phyloP scores from a whole-genome alignment of 1,140 invertebrate genomes.

The Lucilia cuprina region DNA sequence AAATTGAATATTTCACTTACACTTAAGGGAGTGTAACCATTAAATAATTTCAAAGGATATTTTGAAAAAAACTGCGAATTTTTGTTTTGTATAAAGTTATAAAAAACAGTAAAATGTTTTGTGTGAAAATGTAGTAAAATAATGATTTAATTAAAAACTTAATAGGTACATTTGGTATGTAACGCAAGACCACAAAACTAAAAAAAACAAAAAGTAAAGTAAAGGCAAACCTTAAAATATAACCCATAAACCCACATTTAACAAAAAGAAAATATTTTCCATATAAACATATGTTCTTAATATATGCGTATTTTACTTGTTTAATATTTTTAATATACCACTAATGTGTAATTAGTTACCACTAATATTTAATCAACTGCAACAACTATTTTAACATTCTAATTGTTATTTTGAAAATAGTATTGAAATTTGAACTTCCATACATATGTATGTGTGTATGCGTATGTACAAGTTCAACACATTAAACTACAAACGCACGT shows the following conservation, averaged over 20 bases:
- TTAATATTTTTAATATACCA: not conserved
- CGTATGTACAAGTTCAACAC: not conserved
- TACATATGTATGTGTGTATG: not conserved
- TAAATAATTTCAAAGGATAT: not conserved
- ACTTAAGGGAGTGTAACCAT: not conserved
- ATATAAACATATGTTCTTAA: too few species aligned
- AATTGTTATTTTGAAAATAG: not conserved
- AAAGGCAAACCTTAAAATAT: too few species aligned
- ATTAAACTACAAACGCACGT: not conserved
- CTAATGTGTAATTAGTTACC: not conserved
- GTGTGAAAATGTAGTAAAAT: too few species aligned
- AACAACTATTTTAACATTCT: not conserved
- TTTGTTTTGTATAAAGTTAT: too few species aligned
- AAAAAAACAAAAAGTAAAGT: too few species aligned
- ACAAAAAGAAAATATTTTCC: too few species aligned
- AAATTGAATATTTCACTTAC: not conserved
- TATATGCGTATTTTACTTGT: not conserved
- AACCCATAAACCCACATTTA: too few species aligned
- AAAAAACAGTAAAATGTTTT: too few species aligned
- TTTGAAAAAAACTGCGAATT: too few species aligned
- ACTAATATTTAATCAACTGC: slow-evolving; percentile 8
- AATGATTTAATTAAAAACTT: too few species aligned
- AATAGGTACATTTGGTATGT: too few species aligned
- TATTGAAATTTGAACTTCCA: not conserved
- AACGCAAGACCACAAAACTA: too few species aligned